Evolutionary conservation across 2,113 vertebrate genomes (phyloP), one percentile per base, ranked within the genome.

Genomic region (Speoplatyrhinus poulsoni): DNA sequence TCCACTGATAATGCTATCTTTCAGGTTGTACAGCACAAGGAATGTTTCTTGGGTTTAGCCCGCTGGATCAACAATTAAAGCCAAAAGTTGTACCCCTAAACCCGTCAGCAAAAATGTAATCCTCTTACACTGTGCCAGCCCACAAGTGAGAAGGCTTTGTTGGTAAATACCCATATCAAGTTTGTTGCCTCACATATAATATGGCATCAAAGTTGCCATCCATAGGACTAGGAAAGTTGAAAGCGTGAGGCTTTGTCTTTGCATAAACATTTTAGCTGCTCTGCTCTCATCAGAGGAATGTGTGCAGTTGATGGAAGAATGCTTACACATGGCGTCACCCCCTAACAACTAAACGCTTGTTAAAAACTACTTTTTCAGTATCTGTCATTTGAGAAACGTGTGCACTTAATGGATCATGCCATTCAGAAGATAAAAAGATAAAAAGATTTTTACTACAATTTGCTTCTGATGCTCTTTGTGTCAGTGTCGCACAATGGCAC

Each of bases 141-240:
- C 71, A 84, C 71, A 72, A 87, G 80, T 82, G 73, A 32, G 72
- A 69, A 60, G 70, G 83, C 85, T 90, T 90, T 90, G 86, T 90
- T 90, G 86, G 89, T 93, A 93, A 91, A 92, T 89, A 91, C 74
- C 87, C 87, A 74, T 87, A 82, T 91, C 90, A 87, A 85, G 81
- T 86, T 86, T 89, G 82, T 89, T 89, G 84, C 84, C 15, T 75
- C 80, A 62, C 63, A 59, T 91, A 84, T 85, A 87, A 90, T 81
- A 87, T 79, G 85, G 81, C 74, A 84, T 89, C 86, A 88, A 89
- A 91, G 84, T 87, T 84, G 82, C 84, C 79, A 77, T 82, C 81
- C 84, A 71, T 87, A 77, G 80, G 82, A 82, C 73, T 67, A 82
- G 46, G 69, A 73, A 65, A 87, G 83, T 87, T 88, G 76, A 90